Conservation (phyloP, 2,888 invertebrate species). For the Eueremaeus valkanovi region DNA sequence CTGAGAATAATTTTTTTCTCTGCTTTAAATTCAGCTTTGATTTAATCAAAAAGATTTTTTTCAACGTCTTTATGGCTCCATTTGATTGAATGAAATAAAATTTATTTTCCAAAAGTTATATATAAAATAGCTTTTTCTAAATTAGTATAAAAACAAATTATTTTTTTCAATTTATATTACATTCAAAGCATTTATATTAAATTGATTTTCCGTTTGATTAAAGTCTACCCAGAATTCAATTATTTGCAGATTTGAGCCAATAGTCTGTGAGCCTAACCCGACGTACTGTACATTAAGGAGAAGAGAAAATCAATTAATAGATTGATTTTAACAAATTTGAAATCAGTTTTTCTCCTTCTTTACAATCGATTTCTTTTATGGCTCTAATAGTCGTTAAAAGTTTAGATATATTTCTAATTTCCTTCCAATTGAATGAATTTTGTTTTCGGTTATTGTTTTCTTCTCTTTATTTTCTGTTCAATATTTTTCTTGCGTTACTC, state of each 20-base stretch:
- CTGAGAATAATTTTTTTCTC: too few species aligned
- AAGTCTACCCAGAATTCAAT: background rate
- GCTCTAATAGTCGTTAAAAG: background rate
- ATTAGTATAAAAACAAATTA: too few species aligned
- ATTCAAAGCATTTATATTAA: slow-evolving; percentile 1
- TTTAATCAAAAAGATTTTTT: too few species aligned
- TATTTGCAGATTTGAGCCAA: background rate
- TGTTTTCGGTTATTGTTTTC: background rate
- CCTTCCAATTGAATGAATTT: slow-evolving; percentile 6
- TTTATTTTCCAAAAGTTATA: too few species aligned
- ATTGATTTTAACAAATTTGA: background rate
- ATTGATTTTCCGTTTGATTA: slow-evolving; percentile 13
- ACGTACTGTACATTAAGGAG: background rate
- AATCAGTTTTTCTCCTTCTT: background rate
- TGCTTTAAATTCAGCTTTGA: too few species aligned
- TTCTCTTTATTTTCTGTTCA: background rate
- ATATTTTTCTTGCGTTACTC: background rate
- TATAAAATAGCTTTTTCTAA: too few species aligned
- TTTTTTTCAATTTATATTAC: background rate
- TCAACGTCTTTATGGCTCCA: background rate
- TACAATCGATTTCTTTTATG: background rate
- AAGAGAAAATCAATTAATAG: slow-evolving; percentile 1
- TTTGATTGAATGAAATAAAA: too few species aligned
- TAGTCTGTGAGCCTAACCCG: background rate
- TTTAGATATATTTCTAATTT: slow-evolving; percentile 5